A percentile compares a stretch with the other conserved stretches of the same genome.
Evolutionary conservation across 2,113 vertebrate species (phyloP).

Genomic region (Chaetops frenatus): DNA sequence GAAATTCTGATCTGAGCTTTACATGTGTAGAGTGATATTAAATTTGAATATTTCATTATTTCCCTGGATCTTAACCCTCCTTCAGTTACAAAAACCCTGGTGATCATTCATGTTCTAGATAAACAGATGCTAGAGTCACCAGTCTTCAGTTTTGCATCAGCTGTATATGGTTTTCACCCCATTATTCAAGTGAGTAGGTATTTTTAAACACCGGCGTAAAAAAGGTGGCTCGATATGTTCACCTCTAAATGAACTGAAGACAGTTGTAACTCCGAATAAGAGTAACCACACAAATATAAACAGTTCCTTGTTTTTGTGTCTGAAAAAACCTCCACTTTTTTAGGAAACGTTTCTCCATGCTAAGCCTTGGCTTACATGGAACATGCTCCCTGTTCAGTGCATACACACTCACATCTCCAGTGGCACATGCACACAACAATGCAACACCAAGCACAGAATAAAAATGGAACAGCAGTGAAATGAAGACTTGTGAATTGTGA

Average conservation of each 20-base stretch:
- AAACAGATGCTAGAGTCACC: not conserved
- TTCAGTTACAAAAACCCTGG: not conserved
- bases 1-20: not conserved
- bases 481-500: not conserved
- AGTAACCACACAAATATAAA: not conserved
- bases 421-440: not conserved
- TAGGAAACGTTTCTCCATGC: not conserved
- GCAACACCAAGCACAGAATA: not conserved
- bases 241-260: not conserved
- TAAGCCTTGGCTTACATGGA: not conserved
- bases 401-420: not conserved
- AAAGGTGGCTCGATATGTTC: not conserved
- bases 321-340: not conserved
- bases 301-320: not conserved
- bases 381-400: not conserved
- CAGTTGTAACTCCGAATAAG: not conserved
- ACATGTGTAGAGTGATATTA: not conserved
- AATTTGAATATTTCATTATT: not conserved
- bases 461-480: constrained; percentile 6
- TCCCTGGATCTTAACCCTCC: not conserved
- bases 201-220: not conserved
- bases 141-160: not conserved
- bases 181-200: not conserved
- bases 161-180: not conserved
- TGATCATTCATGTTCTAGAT: not conserved